Evolutionary conservation across 2,113 vertebrate genomes (phyloP).

Genomic region (Mesitornis unicolor): DNA sequence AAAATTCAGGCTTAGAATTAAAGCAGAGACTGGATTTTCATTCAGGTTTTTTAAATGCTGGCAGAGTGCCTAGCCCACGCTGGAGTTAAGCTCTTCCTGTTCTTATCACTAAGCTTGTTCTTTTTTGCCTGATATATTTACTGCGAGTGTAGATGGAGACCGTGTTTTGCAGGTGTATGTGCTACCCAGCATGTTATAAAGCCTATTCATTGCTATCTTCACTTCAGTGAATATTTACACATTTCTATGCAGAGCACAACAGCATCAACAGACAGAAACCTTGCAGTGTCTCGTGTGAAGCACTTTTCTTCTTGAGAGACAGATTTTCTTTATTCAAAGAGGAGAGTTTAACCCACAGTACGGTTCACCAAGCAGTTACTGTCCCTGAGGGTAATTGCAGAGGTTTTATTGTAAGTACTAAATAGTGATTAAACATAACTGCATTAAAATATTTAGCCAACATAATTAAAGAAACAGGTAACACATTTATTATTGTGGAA

Average conservation of each 20-base stretch:
- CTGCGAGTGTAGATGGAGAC: background rate
- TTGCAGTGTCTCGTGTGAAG: background rate
- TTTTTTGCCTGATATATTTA: background rate
- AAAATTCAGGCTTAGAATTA: background rate
- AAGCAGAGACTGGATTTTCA: background rate
- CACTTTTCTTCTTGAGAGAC: background rate
- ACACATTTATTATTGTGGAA: background rate
- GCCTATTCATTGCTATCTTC: background rate
- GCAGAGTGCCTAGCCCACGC: too few species aligned
- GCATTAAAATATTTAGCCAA: background rate
- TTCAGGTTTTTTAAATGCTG: background rate
- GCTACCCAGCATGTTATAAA: background rate
- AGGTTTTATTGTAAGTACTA: background rate
- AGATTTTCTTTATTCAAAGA: background rate
- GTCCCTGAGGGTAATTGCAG: background rate
- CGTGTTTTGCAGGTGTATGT: background rate
- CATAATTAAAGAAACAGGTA: background rate
- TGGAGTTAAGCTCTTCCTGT: background rate
- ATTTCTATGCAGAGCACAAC: background rate
- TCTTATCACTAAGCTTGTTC: background rate
- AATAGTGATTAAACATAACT: background rate
- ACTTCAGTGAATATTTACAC: background rate
- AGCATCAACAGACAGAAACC: background rate
- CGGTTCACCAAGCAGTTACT: background rate
- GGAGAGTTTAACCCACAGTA: background rate